Base-by-base conservation (phyloP, 2,888 invertebrate genomes). In the Coelopa pilipes region DNA sequence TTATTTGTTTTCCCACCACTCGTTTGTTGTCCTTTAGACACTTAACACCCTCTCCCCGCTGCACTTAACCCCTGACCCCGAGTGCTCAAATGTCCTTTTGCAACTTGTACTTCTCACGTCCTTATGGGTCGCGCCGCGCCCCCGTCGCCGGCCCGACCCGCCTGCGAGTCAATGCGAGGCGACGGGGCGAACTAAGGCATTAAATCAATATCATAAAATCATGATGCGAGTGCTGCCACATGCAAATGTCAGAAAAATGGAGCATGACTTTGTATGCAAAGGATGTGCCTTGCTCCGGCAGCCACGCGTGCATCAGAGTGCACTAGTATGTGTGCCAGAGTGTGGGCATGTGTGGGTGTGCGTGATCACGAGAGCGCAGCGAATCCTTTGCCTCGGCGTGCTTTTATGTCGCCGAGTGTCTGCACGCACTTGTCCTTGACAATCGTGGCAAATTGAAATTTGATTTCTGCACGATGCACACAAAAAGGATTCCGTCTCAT, bases 401-500 rank as follows among this genome's bases (percentile, higher is more conserved):
- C 45, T 34, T 45, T 62, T 62, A n/a, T 45, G 62, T 34, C 34
- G 34, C 34, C 34, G 34, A 7, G 34, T 34, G 34, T 34, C n/a
- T 19, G 24, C 66, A 66, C 66, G 66, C 66, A 66, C 66, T 66
- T 66, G 66, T 47, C 66, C 66, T 66, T 66, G 66, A 66, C 50
- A 24, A 45, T 45, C n/a, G 1, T 1, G 11, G 24, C 12, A 59
- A 59, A 59, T 59, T 13, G 21, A 59, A 21, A 34, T 34, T 34
- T 34, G 34, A 34, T 59, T 21, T 59, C 24, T 59, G 12, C 1
- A 1, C 11, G 19, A 21, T 21, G 57, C 57, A 59, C 57, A 65
- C 19, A 65, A 17, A 45, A 47, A 12, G 49, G 2, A 65, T 17
- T 65, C 24, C 24, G 11, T 34, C 15, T 65, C 19, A 57, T 57